Evolutionary conservation across 2,113 vertebrate genomes (phyloP).

Genomic region (Siniperca chuatsi): DNA sequence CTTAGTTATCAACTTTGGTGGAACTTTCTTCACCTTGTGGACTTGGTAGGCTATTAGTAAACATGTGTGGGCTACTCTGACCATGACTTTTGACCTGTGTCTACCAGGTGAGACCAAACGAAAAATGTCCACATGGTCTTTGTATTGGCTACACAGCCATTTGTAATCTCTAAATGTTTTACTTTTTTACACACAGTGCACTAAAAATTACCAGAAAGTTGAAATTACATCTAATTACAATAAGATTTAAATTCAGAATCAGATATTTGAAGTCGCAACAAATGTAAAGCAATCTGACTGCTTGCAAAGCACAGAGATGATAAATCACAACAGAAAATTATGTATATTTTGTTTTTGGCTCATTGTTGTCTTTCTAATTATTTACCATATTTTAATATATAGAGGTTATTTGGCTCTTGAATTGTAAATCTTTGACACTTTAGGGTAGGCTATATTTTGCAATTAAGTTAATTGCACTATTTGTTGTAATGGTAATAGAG

Average conservation of each 20-base stretch:
- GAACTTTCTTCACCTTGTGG: background rate
- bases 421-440: no score
- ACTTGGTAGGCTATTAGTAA: background rate
- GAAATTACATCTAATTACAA: background rate
- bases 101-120: background rate
- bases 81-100: conserved; percentile 32
- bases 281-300: background rate
- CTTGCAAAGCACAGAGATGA: background rate
- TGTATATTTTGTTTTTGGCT: background rate
- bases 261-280: background rate
- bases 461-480: background rate
- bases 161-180: background rate
- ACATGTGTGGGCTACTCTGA: background rate
- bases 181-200: background rate
- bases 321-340: background rate
- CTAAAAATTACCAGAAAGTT: background rate
- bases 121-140: background rate
- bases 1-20: no score
- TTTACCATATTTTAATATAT: background rate
- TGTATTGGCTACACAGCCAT: background rate
- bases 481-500: background rate
- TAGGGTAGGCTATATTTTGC: no score
- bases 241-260: background rate
- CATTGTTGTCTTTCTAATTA: background rate
- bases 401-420: no score